Evolutionary conservation across 1,140 invertebrate species (phyloP).

Genomic region (Achatina immaculata): DNA sequence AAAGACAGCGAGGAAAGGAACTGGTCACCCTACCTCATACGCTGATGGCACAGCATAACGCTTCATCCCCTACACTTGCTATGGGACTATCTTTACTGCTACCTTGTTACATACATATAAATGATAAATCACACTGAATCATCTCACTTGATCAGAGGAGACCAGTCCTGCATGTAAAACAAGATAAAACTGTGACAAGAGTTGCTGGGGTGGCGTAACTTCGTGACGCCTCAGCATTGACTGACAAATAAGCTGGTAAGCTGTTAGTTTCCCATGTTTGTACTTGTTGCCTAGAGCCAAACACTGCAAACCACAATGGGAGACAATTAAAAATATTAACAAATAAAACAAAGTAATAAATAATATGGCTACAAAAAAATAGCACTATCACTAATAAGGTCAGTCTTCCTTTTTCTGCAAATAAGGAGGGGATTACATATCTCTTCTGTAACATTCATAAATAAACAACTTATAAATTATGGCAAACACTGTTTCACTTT

Average conservation of each 20-base stretch:
- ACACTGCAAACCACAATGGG: conserved; percentile 53
- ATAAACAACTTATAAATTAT: not conserved
- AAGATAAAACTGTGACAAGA: conserved; percentile 89
- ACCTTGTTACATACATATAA: not conserved
- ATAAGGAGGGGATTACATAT: no score
- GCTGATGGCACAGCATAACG: no score
- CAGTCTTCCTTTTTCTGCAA: no score
- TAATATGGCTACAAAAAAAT: not conserved
- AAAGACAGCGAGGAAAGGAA: no score
- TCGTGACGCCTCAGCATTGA: conserved; percentile 78
- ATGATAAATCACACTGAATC: not conserved
- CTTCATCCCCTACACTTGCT: no score
- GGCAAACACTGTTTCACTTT: not conserved
- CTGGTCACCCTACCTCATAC: no score
- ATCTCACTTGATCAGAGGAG: conserved; percentile 74
- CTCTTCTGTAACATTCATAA: not conserved
- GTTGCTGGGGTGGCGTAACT: conserved; percentile 76
- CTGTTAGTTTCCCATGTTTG: conserved; percentile 82
- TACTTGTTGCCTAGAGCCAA: conserved; percentile 61
- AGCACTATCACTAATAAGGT: not conserved
- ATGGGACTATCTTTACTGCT: no score
- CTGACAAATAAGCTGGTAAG: conserved; percentile 84
- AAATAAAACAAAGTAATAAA: not conserved
- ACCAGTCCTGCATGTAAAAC: conserved; percentile 84
- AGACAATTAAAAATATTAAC: not conserved